Base-by-base conservation (phyloP, 2,113 vertebrate genomes). In the Bubo bubo region DNA sequence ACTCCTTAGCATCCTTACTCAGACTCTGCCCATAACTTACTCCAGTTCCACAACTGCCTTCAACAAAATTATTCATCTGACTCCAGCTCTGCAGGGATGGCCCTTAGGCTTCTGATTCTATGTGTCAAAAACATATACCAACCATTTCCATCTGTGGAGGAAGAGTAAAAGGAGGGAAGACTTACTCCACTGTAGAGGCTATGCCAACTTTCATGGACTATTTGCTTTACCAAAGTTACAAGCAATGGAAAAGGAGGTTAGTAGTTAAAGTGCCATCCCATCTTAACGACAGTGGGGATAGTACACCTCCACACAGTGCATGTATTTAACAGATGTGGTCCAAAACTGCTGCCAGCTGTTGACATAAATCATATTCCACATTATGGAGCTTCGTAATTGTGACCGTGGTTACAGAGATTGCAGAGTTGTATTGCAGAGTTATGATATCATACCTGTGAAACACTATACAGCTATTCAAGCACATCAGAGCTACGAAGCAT, bases 331-430 rank as follows among this genome's bases (percentile, higher is more conserved):
- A 94, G 73, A 91, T 66, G 88, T 41, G 60, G 52, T 68, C 56
- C 73, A 81, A 84, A 87, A 30, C 53, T 79, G 55, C 80, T 85
- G 80, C 53, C 70, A 96, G 92, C 37, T 81, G 67, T 4, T 58
- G 37, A 77, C 34, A 86, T 50, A 92, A 86, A 73, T 80, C 79
- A 75, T 37, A 96, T 87, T 89, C 24, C 34, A 60, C 64, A 22
- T 49, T 72, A 72, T 4, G 28, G 53, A 95, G 35, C 52, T 81
- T 50, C 0, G 0, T 68, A 88, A 92, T 1, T 79, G 30, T 47
- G 50, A 43, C 49, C 0, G 0, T 37, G 60, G 62, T 45, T 81
- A 28, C 60, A 49, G 0, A 74, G 60, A 52, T 3, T 77, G n/a
- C 1, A 8, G 52, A 91, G 49, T 3, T 49, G 32, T 86, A 50